Evolutionary conservation across 2,113 vertebrate species (phyloP).

Genomic region (Telmatochromis sp.): DNA sequence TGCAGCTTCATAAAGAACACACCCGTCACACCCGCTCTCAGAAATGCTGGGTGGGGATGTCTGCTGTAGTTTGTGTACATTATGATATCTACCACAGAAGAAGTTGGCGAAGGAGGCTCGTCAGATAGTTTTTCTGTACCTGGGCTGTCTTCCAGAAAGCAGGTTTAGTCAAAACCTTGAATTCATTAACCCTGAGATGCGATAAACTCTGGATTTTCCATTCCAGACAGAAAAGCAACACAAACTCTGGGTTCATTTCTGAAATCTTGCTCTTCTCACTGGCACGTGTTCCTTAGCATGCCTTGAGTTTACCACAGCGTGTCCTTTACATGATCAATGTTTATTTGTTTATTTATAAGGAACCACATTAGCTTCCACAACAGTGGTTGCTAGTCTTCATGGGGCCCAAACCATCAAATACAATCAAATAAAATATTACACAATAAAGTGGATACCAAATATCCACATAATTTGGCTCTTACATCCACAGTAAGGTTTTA

Average conservation of each 20-base stretch:
- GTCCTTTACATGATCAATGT: background rate
- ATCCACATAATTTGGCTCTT: fast-evolving
- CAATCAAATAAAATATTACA: fast-evolving
- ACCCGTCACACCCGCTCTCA: background rate
- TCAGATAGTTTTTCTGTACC: background rate
- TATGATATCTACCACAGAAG: slow-evolving; percentile 3
- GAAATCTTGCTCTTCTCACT: background rate
- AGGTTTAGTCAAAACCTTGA: background rate
- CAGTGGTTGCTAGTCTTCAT: fast-evolving
- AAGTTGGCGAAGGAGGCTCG: background rate
- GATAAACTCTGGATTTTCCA: background rate
- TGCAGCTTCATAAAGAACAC: fast-evolving
- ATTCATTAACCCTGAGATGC: background rate
- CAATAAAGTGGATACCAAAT: background rate
- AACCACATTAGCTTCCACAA: background rate
- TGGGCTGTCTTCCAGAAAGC: background rate
- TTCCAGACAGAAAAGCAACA: background rate
- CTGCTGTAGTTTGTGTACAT: background rate
- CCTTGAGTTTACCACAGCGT: background rate
- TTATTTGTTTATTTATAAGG: fast-evolving
- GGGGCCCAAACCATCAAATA: background rate
- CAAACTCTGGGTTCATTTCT: background rate
- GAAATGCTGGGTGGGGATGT: background rate
- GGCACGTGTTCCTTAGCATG: background rate
- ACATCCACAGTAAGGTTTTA: background rate